Percentiles rank a stretch among this genome's conserved stretches.
phyloP scores from a whole-genome alignment of 2,797 vertebrate species.

The Acrocephalus scirpaceus region DNA sequence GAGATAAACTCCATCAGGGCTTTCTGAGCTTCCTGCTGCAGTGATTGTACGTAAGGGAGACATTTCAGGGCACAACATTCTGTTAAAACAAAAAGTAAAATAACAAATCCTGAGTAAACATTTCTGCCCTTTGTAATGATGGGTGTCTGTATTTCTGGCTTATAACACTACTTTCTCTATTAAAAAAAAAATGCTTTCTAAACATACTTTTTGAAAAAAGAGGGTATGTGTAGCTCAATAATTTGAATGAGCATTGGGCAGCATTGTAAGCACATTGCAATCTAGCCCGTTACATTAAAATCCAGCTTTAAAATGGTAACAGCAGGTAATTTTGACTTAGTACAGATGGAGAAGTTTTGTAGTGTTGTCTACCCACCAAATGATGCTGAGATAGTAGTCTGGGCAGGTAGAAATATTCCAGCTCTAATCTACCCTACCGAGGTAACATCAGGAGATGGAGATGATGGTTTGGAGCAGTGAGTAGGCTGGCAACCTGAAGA shows the following conservation, averaged over 20 bases:
- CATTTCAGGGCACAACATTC: slow-evolving; percentile 14
- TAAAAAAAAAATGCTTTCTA: not conserved
- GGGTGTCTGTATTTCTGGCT: not conserved
- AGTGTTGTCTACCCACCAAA: not conserved
- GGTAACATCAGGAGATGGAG: not conserved
- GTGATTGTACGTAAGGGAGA: slow-evolving; percentile 47
- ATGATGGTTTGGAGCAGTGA: not conserved
- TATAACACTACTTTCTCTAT: not conserved
- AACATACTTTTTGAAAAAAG: not conserved
- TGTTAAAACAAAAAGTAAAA: slow-evolving; percentile 19
- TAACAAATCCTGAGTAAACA: not conserved
- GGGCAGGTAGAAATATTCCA: not conserved
- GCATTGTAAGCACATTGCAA: not conserved
- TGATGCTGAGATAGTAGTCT: not conserved
- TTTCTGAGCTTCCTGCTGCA: slow-evolving; percentile 59
- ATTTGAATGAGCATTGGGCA: not conserved
- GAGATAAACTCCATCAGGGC: slow-evolving; percentile 51
- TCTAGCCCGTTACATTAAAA: not conserved
- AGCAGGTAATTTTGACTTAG: not conserved
- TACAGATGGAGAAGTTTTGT: not conserved
- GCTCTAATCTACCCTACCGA: not conserved
- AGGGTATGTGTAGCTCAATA: not conserved
- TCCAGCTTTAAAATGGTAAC: not conserved
- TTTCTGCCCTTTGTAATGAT: not conserved
- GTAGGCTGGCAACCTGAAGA: not conserved